phyloP scores from a whole-genome alignment of 2,113 vertebrate genomes.

The Thalassarche chlororhynchos region DNA sequence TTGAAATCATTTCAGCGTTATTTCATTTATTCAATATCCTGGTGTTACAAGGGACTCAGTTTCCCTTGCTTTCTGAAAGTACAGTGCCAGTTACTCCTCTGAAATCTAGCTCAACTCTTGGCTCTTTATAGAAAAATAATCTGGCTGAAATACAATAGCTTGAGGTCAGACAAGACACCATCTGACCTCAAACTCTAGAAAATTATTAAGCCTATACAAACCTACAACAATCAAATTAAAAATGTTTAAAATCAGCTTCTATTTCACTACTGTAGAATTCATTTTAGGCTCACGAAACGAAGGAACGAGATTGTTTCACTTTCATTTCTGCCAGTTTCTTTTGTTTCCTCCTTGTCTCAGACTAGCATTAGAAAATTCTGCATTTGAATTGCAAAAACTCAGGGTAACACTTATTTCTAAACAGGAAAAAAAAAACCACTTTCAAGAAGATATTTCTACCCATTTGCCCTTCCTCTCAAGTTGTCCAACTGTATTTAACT shows the following conservation, averaged over 20 bases:
- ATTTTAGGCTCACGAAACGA: not conserved
- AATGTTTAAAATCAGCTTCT: not conserved
- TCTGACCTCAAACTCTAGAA: not conserved
- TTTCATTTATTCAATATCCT: not conserved
- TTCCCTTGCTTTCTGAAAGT: not conserved
- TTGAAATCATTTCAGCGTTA: not conserved
- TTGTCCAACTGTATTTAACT: not conserved
- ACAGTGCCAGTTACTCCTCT: not conserved
- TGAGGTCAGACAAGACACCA: not conserved
- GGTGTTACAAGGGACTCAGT: not conserved
- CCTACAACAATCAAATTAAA: not conserved
- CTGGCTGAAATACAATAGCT: conserved; percentile 1
- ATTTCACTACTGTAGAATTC: not conserved
- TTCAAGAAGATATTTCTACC: not conserved
- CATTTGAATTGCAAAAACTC: conserved; percentile 23
- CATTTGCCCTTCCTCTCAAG: not conserved
- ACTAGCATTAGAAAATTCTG: not conserved
- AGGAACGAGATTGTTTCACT: conserved; percentile 18
- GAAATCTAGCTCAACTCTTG: not conserved
- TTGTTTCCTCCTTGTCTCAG: not conserved
- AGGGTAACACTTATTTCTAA: not conserved
- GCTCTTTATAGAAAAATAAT: not conserved
- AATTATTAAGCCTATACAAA: not conserved
- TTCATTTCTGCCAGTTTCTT: conserved; percentile 48
- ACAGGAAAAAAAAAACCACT: not conserved